A percentile compares a stretch with the other conserved stretches of the same genome.
phyloP scores from a whole-genome alignment of 2,113 vertebrate species.

The Rousettus leschenaultii region DNA sequence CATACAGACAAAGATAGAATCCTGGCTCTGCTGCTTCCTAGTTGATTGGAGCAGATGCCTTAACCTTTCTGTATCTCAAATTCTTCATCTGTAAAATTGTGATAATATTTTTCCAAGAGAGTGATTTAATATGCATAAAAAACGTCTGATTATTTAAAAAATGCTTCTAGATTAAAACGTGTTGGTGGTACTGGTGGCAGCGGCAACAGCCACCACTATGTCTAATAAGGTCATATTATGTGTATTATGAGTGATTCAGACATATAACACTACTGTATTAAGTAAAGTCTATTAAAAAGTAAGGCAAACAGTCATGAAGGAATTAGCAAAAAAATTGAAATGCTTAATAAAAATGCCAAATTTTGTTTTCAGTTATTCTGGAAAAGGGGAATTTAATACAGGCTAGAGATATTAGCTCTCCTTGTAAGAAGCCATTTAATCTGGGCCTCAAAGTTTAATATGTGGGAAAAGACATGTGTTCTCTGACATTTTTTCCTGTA shows the following conservation, averaged over 20 bases:
- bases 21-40: neutral
- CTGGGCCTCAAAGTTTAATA: neutral
- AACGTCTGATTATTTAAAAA: neutral
- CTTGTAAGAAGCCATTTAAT: neutral
- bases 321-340: neutral
- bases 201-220: no score
- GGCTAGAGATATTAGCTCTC: neutral
- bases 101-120: neutral
- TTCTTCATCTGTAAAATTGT: neutral
- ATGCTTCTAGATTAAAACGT: neutral
- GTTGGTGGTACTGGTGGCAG: no score
- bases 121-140: neutral
- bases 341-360: neutral
- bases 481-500: neutral
- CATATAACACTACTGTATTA: neutral
- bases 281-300: neutral
- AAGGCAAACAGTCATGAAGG: neutral
- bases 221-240: neutral
- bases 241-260: neutral
- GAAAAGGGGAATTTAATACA: neutral
- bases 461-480: neutral
- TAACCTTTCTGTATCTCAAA: neutral
- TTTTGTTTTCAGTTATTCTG: neutral
- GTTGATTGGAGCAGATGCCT: neutral
- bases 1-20: neutral